Conservation (phyloP, 2,113 vertebrate genomes). For the Odocoileus virginianus region DNA sequence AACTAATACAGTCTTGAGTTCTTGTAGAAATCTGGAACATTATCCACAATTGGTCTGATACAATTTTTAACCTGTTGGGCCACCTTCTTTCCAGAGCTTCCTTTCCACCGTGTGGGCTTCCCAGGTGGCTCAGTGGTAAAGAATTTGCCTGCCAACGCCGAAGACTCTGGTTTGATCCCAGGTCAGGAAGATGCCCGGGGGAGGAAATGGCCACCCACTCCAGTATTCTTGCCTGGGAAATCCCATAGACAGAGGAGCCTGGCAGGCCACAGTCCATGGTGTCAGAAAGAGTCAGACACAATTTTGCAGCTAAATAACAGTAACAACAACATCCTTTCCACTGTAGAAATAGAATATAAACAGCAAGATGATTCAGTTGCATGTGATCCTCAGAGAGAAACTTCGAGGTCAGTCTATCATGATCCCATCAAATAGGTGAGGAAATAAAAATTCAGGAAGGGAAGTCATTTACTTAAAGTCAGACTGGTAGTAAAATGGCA, state of each 20-base stretch:
- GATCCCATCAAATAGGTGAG: background rate
- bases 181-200: background rate
- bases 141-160: background rate
- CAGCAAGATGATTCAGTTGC: background rate
- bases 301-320: background rate
- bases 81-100: background rate
- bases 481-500: background rate
- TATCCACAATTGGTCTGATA: background rate
- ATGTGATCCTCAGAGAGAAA: background rate
- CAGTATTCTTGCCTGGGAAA: background rate
- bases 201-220: background rate
- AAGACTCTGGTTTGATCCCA: background rate
- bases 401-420: background rate
- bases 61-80: background rate
- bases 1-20: background rate
- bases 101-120: background rate
- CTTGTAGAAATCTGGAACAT: background rate
- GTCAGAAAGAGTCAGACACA: background rate
- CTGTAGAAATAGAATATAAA: background rate
- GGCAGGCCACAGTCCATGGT: background rate
- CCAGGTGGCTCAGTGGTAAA: background rate
- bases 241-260: background rate
- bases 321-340: background rate
- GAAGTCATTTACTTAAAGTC: background rate
- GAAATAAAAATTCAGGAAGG: slow-evolving; percentile 15